Base-by-base conservation (phyloP, 2,888 invertebrate species). In the Kuschelorhynchus macadamiae region DNA sequence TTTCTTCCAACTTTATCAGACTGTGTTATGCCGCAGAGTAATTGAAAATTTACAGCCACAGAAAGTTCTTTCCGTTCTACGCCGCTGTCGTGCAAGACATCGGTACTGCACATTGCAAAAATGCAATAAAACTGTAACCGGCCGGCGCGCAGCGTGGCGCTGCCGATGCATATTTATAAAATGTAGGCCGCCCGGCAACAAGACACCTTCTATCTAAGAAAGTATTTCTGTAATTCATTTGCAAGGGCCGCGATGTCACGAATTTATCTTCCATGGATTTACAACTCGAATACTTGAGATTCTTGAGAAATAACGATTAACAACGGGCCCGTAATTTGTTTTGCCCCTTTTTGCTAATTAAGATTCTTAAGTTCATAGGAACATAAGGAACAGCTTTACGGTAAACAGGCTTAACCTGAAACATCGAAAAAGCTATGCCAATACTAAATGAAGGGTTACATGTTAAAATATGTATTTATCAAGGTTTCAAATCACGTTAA, bases 101-200 rank as follows among this genome's bases (percentile, higher is more conserved):
- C 50, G 32, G 33, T 50, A 33, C 9, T 16, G 33, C 32, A 30
- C 30, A 30, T 33, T 17, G 16, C n/a, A 49, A 50, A 50, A 50
- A 32, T 30, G 50, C 11, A 16, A 30, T 30, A 50, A 30, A 30
- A 30, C 25, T 3, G 4, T 25, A 25, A 25, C 25, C 25, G 25
- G 7, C 4, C 21, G 39, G 39, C 39, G 39, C 39, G 20, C 21
- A 33, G 52, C 25, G 18, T 18, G 53, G 9, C 17, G 41, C 41
- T 55, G 33, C 55, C 55, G 55, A 21, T 55, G 39, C 30, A 62
- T 62, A 53, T 62, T 62, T 63, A 55, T 63, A 53, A 32, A 63
- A 55, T 63, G 55, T 55, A 63, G 55, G 63, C 55, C 63, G 63
- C 55, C 53, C 55, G 39, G 55, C 55, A 47, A 63, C 63, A 63